Percentiles rank a stretch among this genome's conserved stretches.
Conservation (phyloP, 2,113 vertebrate genomes). For the Pristiophorus japonicus region DNA sequence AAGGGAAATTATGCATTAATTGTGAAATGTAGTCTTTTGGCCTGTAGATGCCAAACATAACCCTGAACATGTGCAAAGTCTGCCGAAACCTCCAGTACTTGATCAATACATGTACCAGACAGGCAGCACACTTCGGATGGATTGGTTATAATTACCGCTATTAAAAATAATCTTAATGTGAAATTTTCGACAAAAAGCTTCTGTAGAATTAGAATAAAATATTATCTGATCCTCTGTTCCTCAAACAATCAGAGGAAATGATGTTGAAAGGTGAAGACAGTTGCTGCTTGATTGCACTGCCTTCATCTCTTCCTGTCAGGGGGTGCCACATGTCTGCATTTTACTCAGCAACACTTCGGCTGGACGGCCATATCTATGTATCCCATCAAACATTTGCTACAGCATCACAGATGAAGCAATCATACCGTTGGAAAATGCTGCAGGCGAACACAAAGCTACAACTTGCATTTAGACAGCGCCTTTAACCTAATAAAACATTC, state of each 20-base stretch:
- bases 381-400: not conserved
- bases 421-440: not conserved
- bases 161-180: not conserved
- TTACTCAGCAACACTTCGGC: not conserved
- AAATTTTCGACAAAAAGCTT: not conserved
- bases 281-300: no score
- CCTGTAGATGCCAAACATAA: not conserved
- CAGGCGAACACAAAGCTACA: not conserved
- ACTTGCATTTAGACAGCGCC: not conserved
- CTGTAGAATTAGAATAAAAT: not conserved
- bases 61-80: not conserved
- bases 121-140: not conserved
- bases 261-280: not conserved
- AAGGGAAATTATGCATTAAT: not conserved
- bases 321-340: not conserved
- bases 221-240: not conserved
- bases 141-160: not conserved
- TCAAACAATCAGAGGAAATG: not conserved
- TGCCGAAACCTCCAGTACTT: not conserved
- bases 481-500: not conserved
- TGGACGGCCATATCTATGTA: not conserved
- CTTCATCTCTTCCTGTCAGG: not conserved
- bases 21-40: not conserved
- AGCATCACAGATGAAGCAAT: not conserved
- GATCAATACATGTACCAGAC: not conserved